These are phyloP conservation scores for Archaeoteleia sp. DNA, from an alignment of 2,888 invertebrate species.

Conservation along the genomic window DNA sequence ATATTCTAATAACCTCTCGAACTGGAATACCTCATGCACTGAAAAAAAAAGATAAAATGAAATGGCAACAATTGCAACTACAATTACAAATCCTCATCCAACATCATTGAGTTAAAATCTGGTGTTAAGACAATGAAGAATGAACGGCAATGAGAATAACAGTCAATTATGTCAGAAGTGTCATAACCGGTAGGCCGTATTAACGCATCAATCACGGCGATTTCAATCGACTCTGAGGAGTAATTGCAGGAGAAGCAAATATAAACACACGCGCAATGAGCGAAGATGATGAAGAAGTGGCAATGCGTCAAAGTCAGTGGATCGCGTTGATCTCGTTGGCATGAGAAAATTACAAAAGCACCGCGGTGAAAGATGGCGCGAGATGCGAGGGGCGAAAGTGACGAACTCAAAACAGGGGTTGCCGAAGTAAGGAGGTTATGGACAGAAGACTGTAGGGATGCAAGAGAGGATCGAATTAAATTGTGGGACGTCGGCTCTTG, in stretches of 20 bases:
- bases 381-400: neutral
- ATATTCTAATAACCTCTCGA: too few relatives aligned
- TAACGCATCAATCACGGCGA: conserved; percentile 8
- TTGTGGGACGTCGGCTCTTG: neutral
- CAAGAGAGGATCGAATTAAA: neutral
- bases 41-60: too few relatives aligned
- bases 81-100: too few relatives aligned
- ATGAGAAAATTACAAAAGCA: conserved; percentile 15
- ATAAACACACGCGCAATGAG: conserved; percentile 3
- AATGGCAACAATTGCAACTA: too few relatives aligned
- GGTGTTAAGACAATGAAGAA: conserved; percentile 1
- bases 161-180: conserved; percentile 6
- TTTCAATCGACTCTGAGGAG: conserved; percentile 1
- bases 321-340: conserved; percentile 19
- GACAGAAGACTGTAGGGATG: neutral
- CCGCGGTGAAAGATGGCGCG: conserved; percentile 17
- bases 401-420: conserved; percentile 3
- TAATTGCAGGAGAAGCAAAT: neutral
- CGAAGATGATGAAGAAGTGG: neutral
- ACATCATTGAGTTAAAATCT: too few relatives aligned
- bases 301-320: conserved; percentile 19
- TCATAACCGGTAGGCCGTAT: neutral
- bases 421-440: neutral
- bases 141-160: neutral
- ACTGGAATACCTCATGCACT: too few relatives aligned